A percentile compares a stretch with the other conserved stretches of the same genome.
Conservation (phyloP, 2,797 vertebrate genomes). For the Smutsia temminckii region DNA sequence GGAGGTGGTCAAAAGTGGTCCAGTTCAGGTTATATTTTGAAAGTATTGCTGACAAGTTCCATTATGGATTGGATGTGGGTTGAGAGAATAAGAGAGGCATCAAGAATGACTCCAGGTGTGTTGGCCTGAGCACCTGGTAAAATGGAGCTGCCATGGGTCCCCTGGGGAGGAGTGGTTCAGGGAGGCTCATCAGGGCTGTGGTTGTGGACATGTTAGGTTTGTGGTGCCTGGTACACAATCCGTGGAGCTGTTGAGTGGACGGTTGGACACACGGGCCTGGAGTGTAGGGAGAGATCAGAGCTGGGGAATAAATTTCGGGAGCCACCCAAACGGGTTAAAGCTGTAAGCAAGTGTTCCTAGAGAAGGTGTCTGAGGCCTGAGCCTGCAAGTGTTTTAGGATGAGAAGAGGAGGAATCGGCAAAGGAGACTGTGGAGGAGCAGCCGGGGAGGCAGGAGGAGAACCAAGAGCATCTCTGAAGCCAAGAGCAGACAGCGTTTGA, state of each 20-base stretch:
- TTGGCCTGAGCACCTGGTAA: not conserved
- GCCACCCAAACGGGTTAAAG: not conserved
- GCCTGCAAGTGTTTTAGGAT: not conserved
- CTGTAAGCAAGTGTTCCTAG: rapidly evolving
- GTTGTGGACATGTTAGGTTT: not conserved
- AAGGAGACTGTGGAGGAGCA: not conserved
- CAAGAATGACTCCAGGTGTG: not conserved
- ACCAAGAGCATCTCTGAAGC: not conserved
- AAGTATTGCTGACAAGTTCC: not conserved
- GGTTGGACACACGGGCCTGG: rapidly evolving
- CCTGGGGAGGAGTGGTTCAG: rapidly evolving
- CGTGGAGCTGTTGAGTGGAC: not conserved
- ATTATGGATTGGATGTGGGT: too few relatives aligned
- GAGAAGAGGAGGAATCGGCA: not conserved
- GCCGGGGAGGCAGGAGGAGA: not conserved
- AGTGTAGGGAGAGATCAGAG: not conserved
- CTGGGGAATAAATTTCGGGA: too few relatives aligned
- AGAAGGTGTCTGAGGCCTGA: not conserved
- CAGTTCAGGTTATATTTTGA: rapidly evolving
- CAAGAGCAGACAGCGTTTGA: not conserved
- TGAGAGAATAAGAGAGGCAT: not conserved
- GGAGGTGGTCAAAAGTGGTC: not conserved
- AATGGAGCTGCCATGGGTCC: not conserved
- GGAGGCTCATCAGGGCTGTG: not conserved
- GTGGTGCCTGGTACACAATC: rapidly evolving